Conservation (phyloP, 2,888 invertebrate species). For the Dynastes hyllus region DNA sequence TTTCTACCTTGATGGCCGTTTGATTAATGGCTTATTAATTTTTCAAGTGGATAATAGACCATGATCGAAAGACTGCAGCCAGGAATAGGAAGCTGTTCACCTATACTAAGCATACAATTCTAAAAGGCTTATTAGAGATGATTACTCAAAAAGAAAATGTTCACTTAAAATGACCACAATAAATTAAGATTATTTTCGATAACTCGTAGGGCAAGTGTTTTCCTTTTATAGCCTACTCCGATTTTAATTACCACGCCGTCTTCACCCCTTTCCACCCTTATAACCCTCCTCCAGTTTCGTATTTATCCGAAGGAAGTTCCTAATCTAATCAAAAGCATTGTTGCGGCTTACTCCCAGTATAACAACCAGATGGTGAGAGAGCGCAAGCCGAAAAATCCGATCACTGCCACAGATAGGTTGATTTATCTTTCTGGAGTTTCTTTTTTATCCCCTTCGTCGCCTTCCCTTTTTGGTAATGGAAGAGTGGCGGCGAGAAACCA, state of each 20-base stretch:
- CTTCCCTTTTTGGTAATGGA: background rate
- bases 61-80: too few relatives aligned
- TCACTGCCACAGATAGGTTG: constrained; percentile 31
- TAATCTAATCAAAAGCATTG: constrained; percentile 4
- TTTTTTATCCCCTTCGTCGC: background rate
- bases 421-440: constrained; percentile 27
- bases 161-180: too few relatives aligned
- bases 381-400: constrained; percentile 18
- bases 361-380: background rate
- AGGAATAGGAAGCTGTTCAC: too few relatives aligned
- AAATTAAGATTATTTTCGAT: too few relatives aligned
- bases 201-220: background rate
- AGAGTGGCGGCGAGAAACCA: constrained; percentile 17
- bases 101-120: too few relatives aligned
- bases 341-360: background rate
- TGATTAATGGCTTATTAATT: too few relatives aligned
- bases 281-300: too few relatives aligned
- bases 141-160: too few relatives aligned
- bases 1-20: too few relatives aligned
- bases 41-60: too few relatives aligned
- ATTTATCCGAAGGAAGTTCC: background rate
- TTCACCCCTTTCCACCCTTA: too few relatives aligned
- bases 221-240: background rate
- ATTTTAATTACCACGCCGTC: background rate
- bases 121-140: too few relatives aligned